These are phyloP conservation scores for Semotilus atromaculatus DNA, from an alignment of 2,797 vertebrate species.

Conservation along the genomic window DNA sequence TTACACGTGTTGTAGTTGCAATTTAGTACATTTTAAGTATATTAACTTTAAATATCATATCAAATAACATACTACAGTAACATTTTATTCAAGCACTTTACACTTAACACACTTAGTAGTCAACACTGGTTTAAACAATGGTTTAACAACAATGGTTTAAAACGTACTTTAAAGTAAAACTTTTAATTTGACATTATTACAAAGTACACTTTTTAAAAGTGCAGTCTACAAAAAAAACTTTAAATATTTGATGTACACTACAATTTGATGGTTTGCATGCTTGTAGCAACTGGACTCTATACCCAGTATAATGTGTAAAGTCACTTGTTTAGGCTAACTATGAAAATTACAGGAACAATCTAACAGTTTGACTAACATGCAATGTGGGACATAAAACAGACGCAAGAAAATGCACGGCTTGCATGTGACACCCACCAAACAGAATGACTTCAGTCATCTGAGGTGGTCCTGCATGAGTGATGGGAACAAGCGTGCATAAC, in stretches of 20 bases:
- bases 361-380: background rate
- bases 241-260: no score
- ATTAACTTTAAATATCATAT: background rate
- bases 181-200: background rate
- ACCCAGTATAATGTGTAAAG: background rate
- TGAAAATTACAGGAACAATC: background rate
- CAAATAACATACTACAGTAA: background rate
- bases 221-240: no score
- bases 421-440: slow-evolving; percentile 3
- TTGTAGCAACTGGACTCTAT: background rate
- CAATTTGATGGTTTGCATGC: background rate
- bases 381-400: background rate
- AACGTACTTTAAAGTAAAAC: background rate
- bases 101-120: background rate
- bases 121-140: no score
- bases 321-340: background rate
- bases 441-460: slow-evolving; percentile 14
- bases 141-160: no score
- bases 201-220: background rate
- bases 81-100: background rate
- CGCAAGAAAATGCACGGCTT: background rate
- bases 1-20: background rate
- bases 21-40: background rate
- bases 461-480: slow-evolving; percentile 26
- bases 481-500: slow-evolving; percentile 15